phyloP scores from a whole-genome alignment of 2,888 invertebrate species.

The Tetrapedia diversipes region DNA sequence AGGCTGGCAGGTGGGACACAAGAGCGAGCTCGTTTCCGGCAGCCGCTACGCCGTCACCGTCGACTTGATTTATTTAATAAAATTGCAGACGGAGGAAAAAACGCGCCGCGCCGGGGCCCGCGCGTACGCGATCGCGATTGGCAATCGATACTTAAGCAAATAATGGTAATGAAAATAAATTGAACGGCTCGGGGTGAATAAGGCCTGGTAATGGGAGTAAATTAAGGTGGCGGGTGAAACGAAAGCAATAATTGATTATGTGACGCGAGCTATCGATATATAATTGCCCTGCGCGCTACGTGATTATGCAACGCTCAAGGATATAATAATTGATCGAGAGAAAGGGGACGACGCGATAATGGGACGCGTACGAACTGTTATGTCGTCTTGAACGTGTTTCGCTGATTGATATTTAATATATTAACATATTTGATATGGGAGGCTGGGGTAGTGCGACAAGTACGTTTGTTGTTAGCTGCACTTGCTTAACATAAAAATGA shows the following conservation, averaged over 20 bases:
- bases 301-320: slow-evolving; percentile 8
- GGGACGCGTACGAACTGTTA: too few relatives aligned
- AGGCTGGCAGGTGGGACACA: slow-evolving; percentile 61
- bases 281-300: slow-evolving; percentile 1
- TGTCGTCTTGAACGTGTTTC: too few relatives aligned
- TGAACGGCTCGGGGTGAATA: slow-evolving; percentile 23
- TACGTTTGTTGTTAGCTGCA: neutral
- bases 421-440: too few relatives aligned
- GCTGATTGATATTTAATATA: too few relatives aligned
- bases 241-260: slow-evolving; percentile 39
- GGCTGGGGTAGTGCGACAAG: too few relatives aligned
- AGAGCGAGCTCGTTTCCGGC: slow-evolving; percentile 60
- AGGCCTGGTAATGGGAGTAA: slow-evolving; percentile 19
- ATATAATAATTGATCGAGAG: slow-evolving; percentile 16
- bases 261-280: slow-evolving; percentile 6
- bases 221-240: slow-evolving; percentile 14
- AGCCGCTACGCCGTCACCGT: slow-evolving; percentile 49
- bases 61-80: slow-evolving; percentile 63
- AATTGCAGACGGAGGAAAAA: slow-evolving; percentile 44
- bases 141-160: slow-evolving; percentile 29
- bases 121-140: slow-evolving; percentile 15
- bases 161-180: slow-evolving; percentile 43
- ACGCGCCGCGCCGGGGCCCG: neutral
- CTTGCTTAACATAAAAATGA: neutral
- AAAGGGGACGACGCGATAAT: neutral